Evolutionary conservation across 1,140 invertebrate species (phyloP).

Genomic region (Brachionus asplanchnoidis): DNA sequence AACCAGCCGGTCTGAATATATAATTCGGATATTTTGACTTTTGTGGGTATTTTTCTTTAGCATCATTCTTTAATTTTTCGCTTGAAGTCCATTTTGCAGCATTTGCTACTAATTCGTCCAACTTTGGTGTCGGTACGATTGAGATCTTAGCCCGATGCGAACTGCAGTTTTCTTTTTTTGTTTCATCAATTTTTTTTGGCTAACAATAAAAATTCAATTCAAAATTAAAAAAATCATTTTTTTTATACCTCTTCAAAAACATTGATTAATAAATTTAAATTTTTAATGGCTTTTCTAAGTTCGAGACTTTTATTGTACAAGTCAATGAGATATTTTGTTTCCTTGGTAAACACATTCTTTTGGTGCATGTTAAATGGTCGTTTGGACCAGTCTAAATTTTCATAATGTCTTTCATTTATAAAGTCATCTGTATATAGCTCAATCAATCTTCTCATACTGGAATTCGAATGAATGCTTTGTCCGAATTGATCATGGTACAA

Average conservation of each 20-base stretch:
- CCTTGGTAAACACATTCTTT: neutral
- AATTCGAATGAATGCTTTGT: neutral
- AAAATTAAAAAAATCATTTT: neutral
- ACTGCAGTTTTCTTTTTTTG: neutral
- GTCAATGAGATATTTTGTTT: conserved; percentile 10
- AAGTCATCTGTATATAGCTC: neutral
- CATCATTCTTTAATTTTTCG: neutral
- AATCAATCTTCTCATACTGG: neutral
- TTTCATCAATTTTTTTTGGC: neutral
- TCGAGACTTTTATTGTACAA: neutral
- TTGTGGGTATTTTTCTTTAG: neutral
- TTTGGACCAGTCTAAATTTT: neutral
- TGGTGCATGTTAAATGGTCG: neutral
- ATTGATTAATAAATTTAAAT: neutral
- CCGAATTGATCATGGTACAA: neutral
- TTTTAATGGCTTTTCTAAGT: neutral
- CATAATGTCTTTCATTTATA: neutral
- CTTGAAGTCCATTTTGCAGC: neutral
- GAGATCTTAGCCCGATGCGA: neutral
- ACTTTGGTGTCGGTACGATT: neutral
- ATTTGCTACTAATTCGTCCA: neutral
- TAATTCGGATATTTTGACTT: neutral
- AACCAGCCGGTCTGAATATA: neutral
- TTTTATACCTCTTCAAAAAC: neutral
- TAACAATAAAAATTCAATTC: neutral